phyloP scores from a whole-genome alignment of 2,797 vertebrate genomes.

The Peromyscus aztecus region DNA sequence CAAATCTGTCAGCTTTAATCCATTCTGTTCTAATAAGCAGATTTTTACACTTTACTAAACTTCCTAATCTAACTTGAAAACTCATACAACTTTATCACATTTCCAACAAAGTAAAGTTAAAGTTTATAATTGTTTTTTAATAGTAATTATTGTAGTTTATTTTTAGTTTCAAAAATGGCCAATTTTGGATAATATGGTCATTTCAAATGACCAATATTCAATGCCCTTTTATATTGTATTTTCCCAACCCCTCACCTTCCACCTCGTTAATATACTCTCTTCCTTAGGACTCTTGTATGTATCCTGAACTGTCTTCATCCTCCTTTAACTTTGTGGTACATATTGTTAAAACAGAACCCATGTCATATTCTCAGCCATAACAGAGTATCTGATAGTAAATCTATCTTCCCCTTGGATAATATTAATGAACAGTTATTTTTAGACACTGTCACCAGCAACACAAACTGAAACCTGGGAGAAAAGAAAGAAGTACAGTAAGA shows the following conservation, averaged over 20 bases:
- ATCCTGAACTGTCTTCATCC: not conserved
- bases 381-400: not conserved
- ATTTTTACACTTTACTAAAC: not conserved
- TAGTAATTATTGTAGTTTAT: not conserved
- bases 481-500: not conserved
- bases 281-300: not conserved
- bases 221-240: not conserved
- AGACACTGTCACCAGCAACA: not conserved
- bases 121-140: not conserved
- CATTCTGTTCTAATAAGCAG: not conserved
- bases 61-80: not conserved
- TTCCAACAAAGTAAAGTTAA: not conserved
- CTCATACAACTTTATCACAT: not conserved
- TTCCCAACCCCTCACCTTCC: not conserved
- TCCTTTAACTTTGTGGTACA: not conserved
- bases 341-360: not conserved
- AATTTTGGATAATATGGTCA: not conserved
- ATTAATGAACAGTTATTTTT: not conserved
- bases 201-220: not conserved
- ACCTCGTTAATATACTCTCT: not conserved
- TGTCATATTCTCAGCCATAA: not conserved
- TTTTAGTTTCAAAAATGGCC: not conserved
- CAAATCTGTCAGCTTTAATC: not conserved
- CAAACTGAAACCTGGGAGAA: not conserved
- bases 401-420: not conserved